Evolutionary conservation across 1,140 invertebrate species (phyloP), one percentile per base, ranked within the genome.

Genomic region (Lethrus apterus): DNA sequence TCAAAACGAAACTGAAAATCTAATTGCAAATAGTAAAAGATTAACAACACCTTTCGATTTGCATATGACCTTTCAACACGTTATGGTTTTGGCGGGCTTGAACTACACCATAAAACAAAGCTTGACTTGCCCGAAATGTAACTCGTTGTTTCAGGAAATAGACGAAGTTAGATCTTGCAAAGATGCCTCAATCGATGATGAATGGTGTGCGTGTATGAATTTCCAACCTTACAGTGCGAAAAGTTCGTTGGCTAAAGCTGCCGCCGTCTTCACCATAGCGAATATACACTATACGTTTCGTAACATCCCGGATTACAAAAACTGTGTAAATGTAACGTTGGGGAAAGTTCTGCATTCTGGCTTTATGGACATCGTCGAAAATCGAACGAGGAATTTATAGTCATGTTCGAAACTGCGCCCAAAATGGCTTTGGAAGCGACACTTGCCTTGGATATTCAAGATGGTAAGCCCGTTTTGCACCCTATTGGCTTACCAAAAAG

Each of bases 141-240:
- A 73, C 5, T 82, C 79, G 49, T 60, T 92, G 5, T 79, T 91
- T 31, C 57, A 68, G 3, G 68, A 76, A n/a, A 74, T 86, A 1
- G 71, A 79, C 0, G 60, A 59, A 2, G 70, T 77, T 24, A 70
- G 89, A 21, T 81, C 80, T 1, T 93, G 89, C 61, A 59, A 64
- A 10, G 77, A 84, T 34, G 83, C 79, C 2, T 76, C 75, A 0
- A 79, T 93, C 3, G 68, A 71, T 7, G 72, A 79, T 31, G 84
- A 89, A 54, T 92, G 85, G 82, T 92, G 87, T 58, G 78, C 78
- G 3, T 92, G 88, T 49, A 74, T 71, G n/a, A n/a, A n/a, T n/a
- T n/a, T n/a, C n/a, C n/a, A n/a, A 11, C 51, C 61, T 0, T 54
- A 71, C 13, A 63, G 68, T n/a, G 56, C 64, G 0, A 64, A 65